phyloP scores from a whole-genome alignment of 2,888 invertebrate species.

The Lepidochrysops patricia region DNA sequence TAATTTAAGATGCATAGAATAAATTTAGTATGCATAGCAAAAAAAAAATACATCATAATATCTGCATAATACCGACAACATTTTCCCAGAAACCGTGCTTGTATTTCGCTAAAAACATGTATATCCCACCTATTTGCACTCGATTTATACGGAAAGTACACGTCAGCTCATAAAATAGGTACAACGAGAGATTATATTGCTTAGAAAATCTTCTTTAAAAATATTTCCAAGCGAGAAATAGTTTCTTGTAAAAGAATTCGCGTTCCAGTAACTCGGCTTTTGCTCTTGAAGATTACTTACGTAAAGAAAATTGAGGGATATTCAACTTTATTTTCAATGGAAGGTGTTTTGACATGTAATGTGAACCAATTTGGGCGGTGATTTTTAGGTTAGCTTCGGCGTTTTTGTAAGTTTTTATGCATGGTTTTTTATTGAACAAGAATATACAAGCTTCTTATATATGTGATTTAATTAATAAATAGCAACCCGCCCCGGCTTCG shows the following conservation, averaged over 20 bases:
- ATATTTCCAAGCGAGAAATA: conserved; percentile 3
- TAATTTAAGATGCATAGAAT: no score
- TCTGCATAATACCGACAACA: neutral
- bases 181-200: neutral
- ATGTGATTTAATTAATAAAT: no score
- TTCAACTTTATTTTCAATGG: neutral
- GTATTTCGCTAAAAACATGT: neutral
- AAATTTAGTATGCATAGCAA: no score
- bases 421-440: no score
- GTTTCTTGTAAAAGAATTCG: neutral
- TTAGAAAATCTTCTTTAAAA: neutral
- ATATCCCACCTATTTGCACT: neutral
- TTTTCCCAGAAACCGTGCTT: neutral
- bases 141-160: neutral
- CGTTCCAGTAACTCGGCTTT: neutral
- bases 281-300: conserved; percentile 8
- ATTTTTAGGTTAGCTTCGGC: no score
- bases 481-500: no score
- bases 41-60: neutral
- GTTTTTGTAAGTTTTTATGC: no score
- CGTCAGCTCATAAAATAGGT: neutral
- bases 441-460: no score
- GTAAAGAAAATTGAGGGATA: neutral
- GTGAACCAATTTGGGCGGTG: neutral
- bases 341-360: neutral